Evolutionary conservation across 1,140 invertebrate genomes (phyloP).

Genomic region (Nylanderia fulva): DNA sequence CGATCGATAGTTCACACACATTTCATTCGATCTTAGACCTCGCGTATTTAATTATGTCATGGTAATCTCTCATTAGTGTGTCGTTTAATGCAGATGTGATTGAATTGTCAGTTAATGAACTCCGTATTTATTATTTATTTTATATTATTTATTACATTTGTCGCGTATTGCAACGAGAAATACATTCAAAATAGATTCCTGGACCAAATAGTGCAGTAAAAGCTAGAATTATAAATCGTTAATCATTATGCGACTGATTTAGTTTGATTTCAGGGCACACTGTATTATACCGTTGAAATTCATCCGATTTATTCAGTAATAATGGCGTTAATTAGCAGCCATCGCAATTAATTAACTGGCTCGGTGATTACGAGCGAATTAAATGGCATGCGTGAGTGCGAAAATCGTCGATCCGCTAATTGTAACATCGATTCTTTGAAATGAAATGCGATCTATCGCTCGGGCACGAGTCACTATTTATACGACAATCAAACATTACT

Average conservation of each 20-base stretch:
- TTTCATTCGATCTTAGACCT: slow-evolving; percentile 26
- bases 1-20: slow-evolving; percentile 39
- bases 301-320: slow-evolving; percentile 16
- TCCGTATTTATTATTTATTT: neutral
- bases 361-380: slow-evolving; percentile 8
- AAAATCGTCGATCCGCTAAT: slow-evolving; percentile 13
- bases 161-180: neutral
- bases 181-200: neutral
- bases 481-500: slow-evolving; percentile 26
- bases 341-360: slow-evolving; percentile 45
- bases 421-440: slow-evolving; percentile 24
- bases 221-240: slow-evolving; percentile 14
- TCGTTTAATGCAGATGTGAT: slow-evolving; percentile 5
- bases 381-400: neutral
- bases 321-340: slow-evolving; percentile 38
- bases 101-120: slow-evolving; percentile 31
- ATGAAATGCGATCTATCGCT: slow-evolving; percentile 31
- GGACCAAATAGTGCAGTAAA: neutral
- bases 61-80: slow-evolving; percentile 22
- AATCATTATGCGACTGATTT: slow-evolving; percentile 23
- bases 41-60: neutral
- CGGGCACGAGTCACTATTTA: slow-evolving; percentile 8
- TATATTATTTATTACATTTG: no score
- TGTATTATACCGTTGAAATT: neutral
- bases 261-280: neutral